A percentile compares a stretch with the other conserved stretches of the same genome.
These are phyloP conservation scores for Rhodeus uyekii DNA, from an alignment of 2,797 vertebrate genomes.

Conservation along the genomic window DNA sequence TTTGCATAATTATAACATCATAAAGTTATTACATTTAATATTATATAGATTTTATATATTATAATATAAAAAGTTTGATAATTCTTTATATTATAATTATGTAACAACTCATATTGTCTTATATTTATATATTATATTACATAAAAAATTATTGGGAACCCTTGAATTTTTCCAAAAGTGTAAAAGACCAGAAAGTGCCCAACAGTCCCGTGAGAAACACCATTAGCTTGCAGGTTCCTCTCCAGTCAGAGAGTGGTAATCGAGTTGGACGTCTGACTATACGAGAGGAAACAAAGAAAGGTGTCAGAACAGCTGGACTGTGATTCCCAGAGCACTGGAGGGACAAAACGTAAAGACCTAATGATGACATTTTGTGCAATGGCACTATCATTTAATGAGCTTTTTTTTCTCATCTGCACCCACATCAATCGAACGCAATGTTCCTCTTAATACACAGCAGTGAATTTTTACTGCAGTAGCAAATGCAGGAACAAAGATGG, in stretches of 20 bases:
- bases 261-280: slow-evolving; percentile 32
- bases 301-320: slow-evolving; percentile 43
- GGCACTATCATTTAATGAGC: slow-evolving; percentile 41
- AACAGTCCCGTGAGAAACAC: slow-evolving; percentile 5
- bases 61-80: too few relatives aligned
- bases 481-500: neutral
- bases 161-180: neutral
- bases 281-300: slow-evolving; percentile 30
- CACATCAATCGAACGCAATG: slow-evolving; percentile 30
- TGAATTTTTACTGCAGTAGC: slow-evolving; percentile 7
- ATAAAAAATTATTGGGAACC: neutral
- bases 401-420: slow-evolving; percentile 8
- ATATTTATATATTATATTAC: neutral
- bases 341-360: slow-evolving; percentile 12
- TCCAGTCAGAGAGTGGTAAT: slow-evolving; percentile 23
- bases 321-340: slow-evolving; percentile 33
- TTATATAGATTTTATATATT: too few relatives aligned
- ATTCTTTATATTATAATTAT: neutral
- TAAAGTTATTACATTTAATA: too few relatives aligned
- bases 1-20: too few relatives aligned
- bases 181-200: neutral
- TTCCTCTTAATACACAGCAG: slow-evolving; percentile 6
- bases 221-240: slow-evolving; percentile 10
- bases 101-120: neutral
- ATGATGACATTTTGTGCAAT: slow-evolving; percentile 41